Evolutionary conservation across 2,888 invertebrate genomes (phyloP), one percentile per base, ranked within the genome.

Genomic region (Campopleginae sp.): DNA sequence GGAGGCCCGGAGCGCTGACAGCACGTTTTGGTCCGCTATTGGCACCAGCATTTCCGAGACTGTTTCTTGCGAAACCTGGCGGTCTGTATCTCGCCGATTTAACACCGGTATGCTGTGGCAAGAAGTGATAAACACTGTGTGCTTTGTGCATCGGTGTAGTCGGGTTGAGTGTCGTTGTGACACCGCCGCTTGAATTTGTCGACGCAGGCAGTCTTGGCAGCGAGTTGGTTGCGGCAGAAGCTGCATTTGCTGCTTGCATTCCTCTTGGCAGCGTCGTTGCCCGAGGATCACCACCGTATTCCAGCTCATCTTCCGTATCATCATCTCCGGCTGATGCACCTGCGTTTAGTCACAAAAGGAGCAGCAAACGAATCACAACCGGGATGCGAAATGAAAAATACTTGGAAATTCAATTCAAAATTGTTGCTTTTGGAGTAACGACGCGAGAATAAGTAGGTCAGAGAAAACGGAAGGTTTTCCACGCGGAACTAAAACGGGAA

Each of bases 11-110:
- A 0, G 97, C 96, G 23, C 96, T 97, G 10, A 96, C 96, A 0
- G 97, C 96, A 46, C 97, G 94, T 88, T 97, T 97, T 0, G 97
- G 96, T 81, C 94, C 94, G 61, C 79, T 83, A 6, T 89, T 87
- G 7, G 80, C 85, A 4, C 86, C 87, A 5, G 87, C 77, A 78
- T 88, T 87, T 63, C 88, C 89, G 23, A 91, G 90, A 84, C 93
- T 94, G 86, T 94, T 94, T 63, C 97, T 95, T 48, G 96, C 95
- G 94, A 97, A 97, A 1, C 97, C 98, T 0, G 98, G 98, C 1
- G 98, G 97, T 5, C 98, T 95, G 93, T 98, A 98, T 54, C 98
- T 95, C 61, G 98, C 98, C 75, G 98, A 98, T 92, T 98, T 98
- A 66, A 97, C 98, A 86, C 96, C 95, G 81, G 94, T 95, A 88